phyloP scores from a whole-genome alignment of 2,113 vertebrate species.

The Otus sunia region DNA sequence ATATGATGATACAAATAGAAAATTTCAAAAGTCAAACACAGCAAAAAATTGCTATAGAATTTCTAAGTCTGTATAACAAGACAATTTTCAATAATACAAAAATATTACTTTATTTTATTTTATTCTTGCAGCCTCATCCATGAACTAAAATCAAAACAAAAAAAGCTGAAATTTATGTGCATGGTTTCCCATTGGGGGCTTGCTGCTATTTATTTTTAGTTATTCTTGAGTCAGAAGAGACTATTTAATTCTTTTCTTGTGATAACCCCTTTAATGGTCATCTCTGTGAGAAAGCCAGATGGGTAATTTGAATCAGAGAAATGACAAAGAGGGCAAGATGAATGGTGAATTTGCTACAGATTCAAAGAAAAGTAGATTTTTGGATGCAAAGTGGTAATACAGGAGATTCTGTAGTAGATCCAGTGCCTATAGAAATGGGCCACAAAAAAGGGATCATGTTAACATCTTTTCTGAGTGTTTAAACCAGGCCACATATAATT shows the following conservation, averaged over 20 bases:
- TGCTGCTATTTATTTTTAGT: neutral
- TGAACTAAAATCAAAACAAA: neutral
- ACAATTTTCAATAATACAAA: neutral
- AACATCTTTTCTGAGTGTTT: neutral
- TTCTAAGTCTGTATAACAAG: neutral
- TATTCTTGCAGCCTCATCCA: neutral
- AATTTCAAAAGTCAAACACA: neutral
- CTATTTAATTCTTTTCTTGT: neutral
- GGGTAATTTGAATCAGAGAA: neutral
- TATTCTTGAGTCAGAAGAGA: neutral
- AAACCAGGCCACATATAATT: neutral
- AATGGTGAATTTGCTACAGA: neutral
- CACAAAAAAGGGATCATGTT: neutral
- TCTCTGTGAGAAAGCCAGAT: neutral
- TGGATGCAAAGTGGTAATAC: neutral
- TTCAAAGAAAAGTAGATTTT: neutral
- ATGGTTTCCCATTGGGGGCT: neutral
- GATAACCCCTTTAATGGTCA: neutral
- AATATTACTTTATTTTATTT: neutral
- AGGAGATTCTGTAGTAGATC: neutral
- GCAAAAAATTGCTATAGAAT: neutral
- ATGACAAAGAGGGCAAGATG: neutral
- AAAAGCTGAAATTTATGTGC: neutral
- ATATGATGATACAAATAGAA: neutral
- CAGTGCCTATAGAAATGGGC: neutral